These are phyloP conservation scores for Zosterops lateralis DNA, from an alignment of 2,113 vertebrate genomes.

Conservation along the genomic window DNA sequence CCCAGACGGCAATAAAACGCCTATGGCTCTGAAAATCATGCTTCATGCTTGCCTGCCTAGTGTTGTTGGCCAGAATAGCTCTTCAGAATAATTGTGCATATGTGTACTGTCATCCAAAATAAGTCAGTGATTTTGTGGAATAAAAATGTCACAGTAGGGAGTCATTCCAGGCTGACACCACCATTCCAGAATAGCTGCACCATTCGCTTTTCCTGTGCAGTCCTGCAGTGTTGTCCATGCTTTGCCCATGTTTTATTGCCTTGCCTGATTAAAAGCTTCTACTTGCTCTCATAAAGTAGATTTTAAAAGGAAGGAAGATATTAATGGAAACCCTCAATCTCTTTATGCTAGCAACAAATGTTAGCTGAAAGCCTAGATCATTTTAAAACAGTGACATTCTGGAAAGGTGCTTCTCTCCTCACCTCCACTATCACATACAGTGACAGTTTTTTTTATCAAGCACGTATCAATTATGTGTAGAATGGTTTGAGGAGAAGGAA, in stretches of 20 bases:
- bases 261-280: neutral
- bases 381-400: neutral
- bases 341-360: neutral
- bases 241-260: neutral
- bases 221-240: neutral
- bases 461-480: neutral
- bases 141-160: constrained; percentile 19
- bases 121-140: constrained; percentile 42
- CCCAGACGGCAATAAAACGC: neutral
- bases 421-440: neutral
- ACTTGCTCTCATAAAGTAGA: neutral
- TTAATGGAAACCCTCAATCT: neutral
- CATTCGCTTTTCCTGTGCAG: neutral
- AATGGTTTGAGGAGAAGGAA: neutral
- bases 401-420: neutral
- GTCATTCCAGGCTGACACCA: neutral
- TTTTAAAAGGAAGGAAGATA: neutral
- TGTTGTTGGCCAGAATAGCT: neutral
- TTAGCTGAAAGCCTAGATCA: neutral
- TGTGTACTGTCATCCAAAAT: constrained; percentile 34
- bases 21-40: neutral
- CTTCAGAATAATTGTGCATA: neutral
- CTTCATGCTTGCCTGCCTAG: neutral
- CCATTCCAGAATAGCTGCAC: neutral
- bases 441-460: neutral